A percentile compares a stretch with the other conserved stretches of the same genome.
Evolutionary conservation across 2,797 vertebrate species (phyloP).

Genomic region (Glyptemys insculpta): DNA sequence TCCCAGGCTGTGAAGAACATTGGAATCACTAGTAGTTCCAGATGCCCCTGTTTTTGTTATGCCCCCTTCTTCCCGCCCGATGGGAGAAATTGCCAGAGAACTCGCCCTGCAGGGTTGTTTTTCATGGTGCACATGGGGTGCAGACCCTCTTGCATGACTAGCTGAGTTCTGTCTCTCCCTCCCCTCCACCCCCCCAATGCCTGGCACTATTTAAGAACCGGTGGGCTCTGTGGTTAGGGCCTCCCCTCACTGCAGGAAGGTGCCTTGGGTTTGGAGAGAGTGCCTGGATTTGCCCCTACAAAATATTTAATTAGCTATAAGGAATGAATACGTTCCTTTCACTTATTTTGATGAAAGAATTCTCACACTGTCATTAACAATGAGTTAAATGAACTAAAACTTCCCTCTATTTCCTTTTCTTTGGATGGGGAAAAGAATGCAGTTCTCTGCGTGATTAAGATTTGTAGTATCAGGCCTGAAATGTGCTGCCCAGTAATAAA

Average conservation of each 20-base stretch:
- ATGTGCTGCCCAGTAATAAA: constrained; percentile 49
- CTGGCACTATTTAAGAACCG: background rate
- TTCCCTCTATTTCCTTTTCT: constrained; percentile 76
- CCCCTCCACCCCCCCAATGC: background rate
- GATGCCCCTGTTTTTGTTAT: background rate
- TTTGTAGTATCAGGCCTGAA: constrained; percentile 63
- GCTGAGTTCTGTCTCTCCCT: background rate
- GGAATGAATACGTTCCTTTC: constrained; percentile 61
- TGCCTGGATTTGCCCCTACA: constrained; percentile 20
- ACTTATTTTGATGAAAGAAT: constrained; percentile 68
- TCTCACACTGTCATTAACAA: constrained; percentile 68
- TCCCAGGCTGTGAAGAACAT: background rate
- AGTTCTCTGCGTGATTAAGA: constrained; percentile 74
- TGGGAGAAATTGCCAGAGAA: background rate
- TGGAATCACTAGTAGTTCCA: background rate
- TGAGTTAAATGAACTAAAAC: constrained; percentile 76
- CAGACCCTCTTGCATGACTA: background rate
- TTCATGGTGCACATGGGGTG: background rate
- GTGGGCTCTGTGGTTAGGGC: background rate
- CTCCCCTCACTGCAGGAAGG: constrained; percentile 29
- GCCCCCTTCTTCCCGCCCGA: background rate
- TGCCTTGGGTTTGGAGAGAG: constrained; percentile 25
- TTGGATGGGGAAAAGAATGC: constrained; percentile 59
- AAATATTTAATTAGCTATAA: constrained; percentile 59
- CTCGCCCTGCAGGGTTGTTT: background rate